phyloP scores from a whole-genome alignment of 64 coral and sea anemone species.

The Actinia tenebrosa region DNA sequence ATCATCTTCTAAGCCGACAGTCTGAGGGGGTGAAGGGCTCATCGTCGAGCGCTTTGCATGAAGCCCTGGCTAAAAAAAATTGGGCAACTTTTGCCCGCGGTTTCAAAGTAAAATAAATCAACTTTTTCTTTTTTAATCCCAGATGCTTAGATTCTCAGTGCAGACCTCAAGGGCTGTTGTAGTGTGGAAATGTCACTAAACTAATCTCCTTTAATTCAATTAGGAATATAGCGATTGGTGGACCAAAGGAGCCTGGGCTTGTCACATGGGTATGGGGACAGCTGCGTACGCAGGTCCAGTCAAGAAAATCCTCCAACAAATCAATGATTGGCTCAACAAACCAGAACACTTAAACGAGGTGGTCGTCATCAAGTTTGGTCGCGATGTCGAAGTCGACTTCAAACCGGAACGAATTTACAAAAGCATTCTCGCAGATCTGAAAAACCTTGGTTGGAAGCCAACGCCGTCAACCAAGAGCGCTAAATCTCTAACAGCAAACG shows the following conservation, averaged over 20 bases:
- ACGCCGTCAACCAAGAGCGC: constrained; percentile 5
- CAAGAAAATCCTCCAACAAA: constrained; percentile 15
- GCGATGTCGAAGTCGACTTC: neutral
- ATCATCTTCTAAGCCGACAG: too few relatives aligned
- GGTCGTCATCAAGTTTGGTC: constrained; percentile 25
- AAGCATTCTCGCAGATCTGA: neutral
- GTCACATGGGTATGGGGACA: neutral
- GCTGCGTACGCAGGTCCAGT: constrained; percentile 21
- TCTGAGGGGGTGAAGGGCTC: too few relatives aligned
- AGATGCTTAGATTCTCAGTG: too few relatives aligned
- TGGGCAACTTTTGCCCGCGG: too few relatives aligned
- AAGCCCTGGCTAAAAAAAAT: too few relatives aligned
- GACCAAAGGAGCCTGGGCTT: constrained; percentile 10
- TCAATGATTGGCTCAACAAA: constrained; percentile 27
- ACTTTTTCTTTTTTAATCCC: too few relatives aligned
- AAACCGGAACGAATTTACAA: neutral
- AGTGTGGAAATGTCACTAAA: neutral
- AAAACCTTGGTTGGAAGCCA: constrained; percentile 1
- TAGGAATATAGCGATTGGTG: constrained; percentile 5
- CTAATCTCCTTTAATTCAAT: neutral
- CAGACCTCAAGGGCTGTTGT: too few relatives aligned
- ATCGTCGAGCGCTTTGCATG: too few relatives aligned
- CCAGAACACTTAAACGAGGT: constrained; percentile 11
- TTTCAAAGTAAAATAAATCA: too few relatives aligned
- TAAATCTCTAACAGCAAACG: constrained; percentile 7